Conservation (phyloP, 2,797 vertebrate species). For the Taeniopygia guttata region DNA sequence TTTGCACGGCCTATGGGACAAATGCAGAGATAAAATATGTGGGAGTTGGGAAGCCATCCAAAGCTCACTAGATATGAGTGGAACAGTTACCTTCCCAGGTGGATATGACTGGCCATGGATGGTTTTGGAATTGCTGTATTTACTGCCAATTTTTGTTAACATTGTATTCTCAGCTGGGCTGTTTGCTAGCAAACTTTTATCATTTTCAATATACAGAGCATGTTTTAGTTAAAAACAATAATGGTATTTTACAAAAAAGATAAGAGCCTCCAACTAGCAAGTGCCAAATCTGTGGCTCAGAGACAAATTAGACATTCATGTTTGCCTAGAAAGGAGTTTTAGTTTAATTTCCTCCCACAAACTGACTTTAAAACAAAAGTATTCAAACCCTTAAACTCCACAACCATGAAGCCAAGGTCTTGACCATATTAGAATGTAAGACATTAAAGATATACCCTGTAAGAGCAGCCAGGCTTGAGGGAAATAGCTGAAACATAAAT, state of each 20-base stretch:
- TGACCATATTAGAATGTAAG: background rate
- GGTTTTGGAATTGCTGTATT: background rate
- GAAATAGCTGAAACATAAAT: background rate
- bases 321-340: background rate
- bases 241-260: background rate
- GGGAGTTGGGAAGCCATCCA: background rate
- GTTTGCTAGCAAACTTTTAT: background rate
- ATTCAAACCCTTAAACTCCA: background rate
- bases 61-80: background rate
- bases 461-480: background rate
- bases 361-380: background rate
- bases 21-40: background rate
- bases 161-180: background rate
- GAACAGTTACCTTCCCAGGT: background rate
- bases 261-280: background rate
- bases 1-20: background rate
- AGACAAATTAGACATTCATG: background rate
- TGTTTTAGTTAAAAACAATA: background rate
- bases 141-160: background rate
- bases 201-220: background rate
- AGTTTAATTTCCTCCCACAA: too few relatives aligned
- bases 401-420: background rate
- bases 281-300: background rate
- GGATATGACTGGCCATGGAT: background rate
- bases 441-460: background rate